phyloP scores from a whole-genome alignment of 2,113 vertebrate species.

The Micromys minutus region DNA sequence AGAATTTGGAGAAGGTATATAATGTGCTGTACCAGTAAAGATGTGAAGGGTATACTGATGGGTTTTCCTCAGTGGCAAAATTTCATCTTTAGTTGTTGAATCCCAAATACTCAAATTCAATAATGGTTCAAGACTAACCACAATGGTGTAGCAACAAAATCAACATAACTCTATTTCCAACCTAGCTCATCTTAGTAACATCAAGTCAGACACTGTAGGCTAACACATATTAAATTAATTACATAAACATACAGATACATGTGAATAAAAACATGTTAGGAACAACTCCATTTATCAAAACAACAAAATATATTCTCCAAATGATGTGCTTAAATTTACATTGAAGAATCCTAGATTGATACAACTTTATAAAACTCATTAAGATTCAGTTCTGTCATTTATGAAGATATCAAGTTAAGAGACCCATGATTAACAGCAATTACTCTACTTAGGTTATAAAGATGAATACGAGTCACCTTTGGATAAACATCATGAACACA shows the following conservation, averaged over 20 bases:
- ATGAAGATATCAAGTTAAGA: constrained; percentile 31
- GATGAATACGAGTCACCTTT: constrained; percentile 9
- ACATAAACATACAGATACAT: neutral
- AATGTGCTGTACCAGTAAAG: neutral
- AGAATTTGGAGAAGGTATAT: neutral
- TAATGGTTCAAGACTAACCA: constrained; percentile 23
- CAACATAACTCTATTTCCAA: constrained; percentile 18
- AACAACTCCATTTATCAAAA: neutral
- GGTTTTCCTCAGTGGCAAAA: neutral
- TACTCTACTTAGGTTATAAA: neutral
- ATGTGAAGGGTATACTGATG: neutral
- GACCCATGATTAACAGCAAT: neutral
- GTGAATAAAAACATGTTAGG: neutral
- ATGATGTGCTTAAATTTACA: neutral
- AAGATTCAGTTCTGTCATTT: neutral
- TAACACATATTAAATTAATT: constrained; percentile 20
- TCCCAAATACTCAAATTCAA: constrained; percentile 3
- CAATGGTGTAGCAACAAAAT: constrained; percentile 46
- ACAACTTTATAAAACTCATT: neutral
- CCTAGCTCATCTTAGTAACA: neutral
- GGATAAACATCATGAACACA: constrained; percentile 6
- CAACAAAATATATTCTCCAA: neutral
- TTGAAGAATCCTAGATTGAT: neutral
- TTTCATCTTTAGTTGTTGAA: neutral
- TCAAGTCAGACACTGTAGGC: constrained; percentile 1